phyloP scores from a whole-genome alignment of 2,113 vertebrate genomes.

The Guaruba guarouba region DNA sequence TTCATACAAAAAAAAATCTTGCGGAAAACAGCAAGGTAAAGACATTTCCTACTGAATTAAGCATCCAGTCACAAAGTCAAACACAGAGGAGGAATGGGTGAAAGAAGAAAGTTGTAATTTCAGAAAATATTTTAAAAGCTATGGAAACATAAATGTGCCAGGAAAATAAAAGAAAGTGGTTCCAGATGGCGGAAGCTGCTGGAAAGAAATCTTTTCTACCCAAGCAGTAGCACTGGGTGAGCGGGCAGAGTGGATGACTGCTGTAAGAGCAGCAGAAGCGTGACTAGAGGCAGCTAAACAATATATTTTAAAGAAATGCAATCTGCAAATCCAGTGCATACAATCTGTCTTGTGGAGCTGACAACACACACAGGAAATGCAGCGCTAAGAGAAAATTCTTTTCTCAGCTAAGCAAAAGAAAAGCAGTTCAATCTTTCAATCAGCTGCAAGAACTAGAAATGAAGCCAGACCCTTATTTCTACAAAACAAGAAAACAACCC shows the following conservation, averaged over 20 bases:
- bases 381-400: not conserved
- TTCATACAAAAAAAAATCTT: not conserved
- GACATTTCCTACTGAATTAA: not conserved
- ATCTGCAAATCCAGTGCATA: not conserved
- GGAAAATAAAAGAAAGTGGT: not conserved
- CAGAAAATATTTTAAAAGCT: not conserved
- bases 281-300: not conserved
- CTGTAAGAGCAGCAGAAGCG: not conserved
- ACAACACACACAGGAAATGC: not conserved
- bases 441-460: not conserved
- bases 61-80: not conserved
- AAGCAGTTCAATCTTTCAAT: not conserved
- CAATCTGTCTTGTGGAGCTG: not conserved
- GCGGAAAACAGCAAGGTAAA: rapidly evolving
- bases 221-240: not conserved
- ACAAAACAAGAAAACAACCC: not conserved
- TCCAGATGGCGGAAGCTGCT: not conserved
- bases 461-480: not conserved
- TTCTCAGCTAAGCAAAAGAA: not conserved
- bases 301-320: slow-evolving; percentile 8
- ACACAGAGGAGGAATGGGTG: not conserved
- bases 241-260: not conserved
- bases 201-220: not conserved
- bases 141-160: not conserved
- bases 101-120: not conserved